These are phyloP conservation scores for Halyomorpha halys DNA, from an alignment of 1,140 invertebrate species.

Conservation along the genomic window DNA sequence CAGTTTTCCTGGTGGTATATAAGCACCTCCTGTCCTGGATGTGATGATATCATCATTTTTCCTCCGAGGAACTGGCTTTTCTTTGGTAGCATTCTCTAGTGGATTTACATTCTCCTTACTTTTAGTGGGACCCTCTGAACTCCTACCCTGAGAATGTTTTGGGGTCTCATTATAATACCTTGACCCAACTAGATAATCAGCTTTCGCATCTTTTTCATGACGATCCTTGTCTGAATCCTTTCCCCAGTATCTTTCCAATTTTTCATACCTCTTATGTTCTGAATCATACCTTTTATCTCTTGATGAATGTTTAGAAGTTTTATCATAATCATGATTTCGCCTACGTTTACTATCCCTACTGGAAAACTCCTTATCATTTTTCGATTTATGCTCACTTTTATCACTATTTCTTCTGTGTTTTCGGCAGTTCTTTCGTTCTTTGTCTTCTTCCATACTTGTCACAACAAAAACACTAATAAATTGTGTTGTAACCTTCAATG, in stretches of 20 bases:
- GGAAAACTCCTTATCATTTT: too few species aligned
- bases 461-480: too few species aligned
- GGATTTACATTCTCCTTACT: not conserved
- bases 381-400: too few species aligned
- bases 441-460: too few species aligned
- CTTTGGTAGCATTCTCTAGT: not conserved
- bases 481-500: too few species aligned
- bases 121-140: not conserved
- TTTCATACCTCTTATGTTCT: not conserved
- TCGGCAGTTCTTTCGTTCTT: too few species aligned
- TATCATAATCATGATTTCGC: too few species aligned
- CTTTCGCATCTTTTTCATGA: not conserved
- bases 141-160: not conserved
- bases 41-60: slow-evolving; percentile 64
- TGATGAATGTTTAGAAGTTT: too few species aligned
- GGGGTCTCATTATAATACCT: slow-evolving; percentile 20
- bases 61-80: slow-evolving; percentile 35
- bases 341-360: too few species aligned
- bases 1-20: slow-evolving; percentile 94
- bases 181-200: slow-evolving; percentile 6
- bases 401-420: too few species aligned
- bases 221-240: not conserved
- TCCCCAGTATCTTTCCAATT: slow-evolving; percentile 10
- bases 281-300: too few species aligned
- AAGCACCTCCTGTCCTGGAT: slow-evolving; percentile 87